Evolutionary conservation across 2,797 vertebrate genomes (phyloP), one percentile per base, ranked within the genome.

Genomic region (Micropoecilia bifurca): DNA sequence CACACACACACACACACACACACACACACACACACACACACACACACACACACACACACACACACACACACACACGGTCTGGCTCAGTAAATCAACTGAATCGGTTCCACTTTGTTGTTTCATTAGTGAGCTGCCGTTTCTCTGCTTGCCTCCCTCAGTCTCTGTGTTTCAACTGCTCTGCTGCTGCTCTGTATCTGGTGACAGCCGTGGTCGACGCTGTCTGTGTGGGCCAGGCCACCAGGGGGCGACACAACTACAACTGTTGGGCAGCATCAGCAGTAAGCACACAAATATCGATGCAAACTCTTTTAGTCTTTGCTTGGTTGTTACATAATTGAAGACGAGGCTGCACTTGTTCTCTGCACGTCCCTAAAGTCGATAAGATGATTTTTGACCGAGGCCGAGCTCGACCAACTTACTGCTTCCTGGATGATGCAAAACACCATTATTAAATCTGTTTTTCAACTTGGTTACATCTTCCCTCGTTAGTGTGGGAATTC

Each of bases 201-300:
- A 95, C 97, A 36, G 96, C 97, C n/a, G 89, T 96, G 12, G 94
- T 97, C 55, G 94, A 96, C 4, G 95, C 96, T 1, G 83, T 95
- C 55, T 96, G 95, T 3, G 93, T 97, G 77, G 94, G 91, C 82
- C 92, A 93, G 10, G 96, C 96, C 82, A 87, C 82, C 48, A 95
- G 95, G 53, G 95, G 91, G 50, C 91, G 93, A 82, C 96, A 98
- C 90, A 97, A 97, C 91, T 97, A 97, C 93, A 97, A 96, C 93
- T 97, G 97, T 90, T 98, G 98, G 97, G 95, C 96, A 0, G 97
- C 97, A 82, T 98, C 98, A 18, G 95, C 97, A 82, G 98, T 99
- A 95, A 97, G 96, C 77, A 1, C 13, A 12, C 33, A 13, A 5
- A n/a, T 45, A 10, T 71, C 68, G 45, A n/a, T 3, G 12, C 25